Evolutionary conservation across 2,113 vertebrate species (phyloP).

Genomic region (Brachyhypopomus gauderio): DNA sequence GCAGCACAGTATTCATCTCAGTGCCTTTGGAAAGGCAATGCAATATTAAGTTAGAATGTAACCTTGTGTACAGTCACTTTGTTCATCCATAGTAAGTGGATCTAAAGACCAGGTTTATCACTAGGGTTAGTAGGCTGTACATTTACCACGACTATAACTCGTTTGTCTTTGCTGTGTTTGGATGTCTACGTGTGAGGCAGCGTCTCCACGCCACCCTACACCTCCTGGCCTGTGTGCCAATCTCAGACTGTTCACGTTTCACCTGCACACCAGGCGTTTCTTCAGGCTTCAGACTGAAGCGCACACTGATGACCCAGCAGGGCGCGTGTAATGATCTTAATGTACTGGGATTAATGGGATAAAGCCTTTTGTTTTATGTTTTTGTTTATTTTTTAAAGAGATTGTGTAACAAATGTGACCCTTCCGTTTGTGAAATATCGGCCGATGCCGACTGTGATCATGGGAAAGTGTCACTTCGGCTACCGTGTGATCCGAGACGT

Average conservation of each 20-base stretch:
- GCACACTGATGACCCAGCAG: too few relatives aligned
- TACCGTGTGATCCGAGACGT: not conserved
- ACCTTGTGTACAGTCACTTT: not conserved
- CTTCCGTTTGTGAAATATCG: not conserved
- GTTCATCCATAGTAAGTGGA: slow-evolving; percentile 3
- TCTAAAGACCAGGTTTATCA: slow-evolving; percentile 17
- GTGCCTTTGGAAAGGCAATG: not conserved
- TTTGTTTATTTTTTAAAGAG: not conserved
- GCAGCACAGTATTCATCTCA: slow-evolving; percentile 42
- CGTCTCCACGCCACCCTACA: not conserved
- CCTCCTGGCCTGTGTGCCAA: not conserved
- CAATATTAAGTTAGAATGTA: not conserved
- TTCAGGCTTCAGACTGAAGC: too few relatives aligned
- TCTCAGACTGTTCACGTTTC: not conserved
- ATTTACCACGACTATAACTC: not conserved
- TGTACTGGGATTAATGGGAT: too few relatives aligned
- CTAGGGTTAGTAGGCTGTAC: not conserved
- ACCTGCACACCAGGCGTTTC: not conserved
- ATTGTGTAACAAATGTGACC: not conserved
- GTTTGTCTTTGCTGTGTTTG: not conserved
- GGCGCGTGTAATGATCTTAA: too few relatives aligned
- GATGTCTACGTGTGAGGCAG: not conserved
- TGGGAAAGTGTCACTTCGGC: not conserved
- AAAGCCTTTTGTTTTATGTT: too few relatives aligned
- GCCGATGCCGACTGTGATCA: not conserved